Conservation (phyloP, 1,140 invertebrate genomes). For the Phthorimaea operculella region DNA sequence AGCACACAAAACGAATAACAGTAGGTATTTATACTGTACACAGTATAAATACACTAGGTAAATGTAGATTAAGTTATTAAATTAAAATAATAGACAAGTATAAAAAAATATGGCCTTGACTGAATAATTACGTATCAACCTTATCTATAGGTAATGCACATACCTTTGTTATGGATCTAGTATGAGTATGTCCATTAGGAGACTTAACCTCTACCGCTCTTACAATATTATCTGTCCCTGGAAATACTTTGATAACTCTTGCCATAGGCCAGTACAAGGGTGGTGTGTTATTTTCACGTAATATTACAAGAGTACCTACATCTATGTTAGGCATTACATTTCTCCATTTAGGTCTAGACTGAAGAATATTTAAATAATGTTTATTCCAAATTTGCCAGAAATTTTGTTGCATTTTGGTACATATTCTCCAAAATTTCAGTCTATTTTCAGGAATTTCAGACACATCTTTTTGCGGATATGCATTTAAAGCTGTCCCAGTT, state of each 20-base stretch:
- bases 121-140: too few relatives aligned
- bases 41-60: too few relatives aligned
- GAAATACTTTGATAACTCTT: not conserved
- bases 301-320: not conserved
- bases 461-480: not conserved
- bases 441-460: constrained; percentile 1
- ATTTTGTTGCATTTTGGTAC: not conserved
- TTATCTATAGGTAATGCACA: constrained; percentile 16
- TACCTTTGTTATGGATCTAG: constrained; percentile 8
- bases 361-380: not conserved
- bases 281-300: not conserved
- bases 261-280: not conserved
- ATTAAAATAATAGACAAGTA: too few relatives aligned
- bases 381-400: constrained; percentile 1
- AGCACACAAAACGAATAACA: too few relatives aligned
- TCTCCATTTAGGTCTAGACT: not conserved
- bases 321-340: not conserved
- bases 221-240: not conserved
- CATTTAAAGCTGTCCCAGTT: not conserved
- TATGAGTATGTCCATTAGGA: constrained; percentile 9
- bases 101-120: too few relatives aligned
- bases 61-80: too few relatives aligned
- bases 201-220: constrained; percentile 13
- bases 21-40: too few relatives aligned
- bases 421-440: constrained; percentile 4